Base-by-base conservation (phyloP, 1,140 invertebrate species). In the Diorhabda sublineata region DNA sequence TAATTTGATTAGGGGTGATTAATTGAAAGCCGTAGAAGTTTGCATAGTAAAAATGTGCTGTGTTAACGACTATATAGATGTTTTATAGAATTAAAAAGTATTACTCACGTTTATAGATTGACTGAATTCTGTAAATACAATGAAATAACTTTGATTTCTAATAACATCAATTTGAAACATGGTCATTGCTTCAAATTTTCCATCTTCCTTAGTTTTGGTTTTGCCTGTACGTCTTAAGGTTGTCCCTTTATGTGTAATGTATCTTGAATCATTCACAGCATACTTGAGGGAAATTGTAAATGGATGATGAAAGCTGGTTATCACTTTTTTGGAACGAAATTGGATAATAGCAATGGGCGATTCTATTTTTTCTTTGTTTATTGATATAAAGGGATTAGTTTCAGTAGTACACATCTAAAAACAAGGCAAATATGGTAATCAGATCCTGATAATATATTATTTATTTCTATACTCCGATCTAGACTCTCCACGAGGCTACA, bases 371-470 rank as follows among this genome's bases (percentile, higher is more conserved):
- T 66, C 61, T 5, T 69, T 69, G 11, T 67, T 45, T 4, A 67
- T 57, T 42, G 42, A 69, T 66, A 64, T 71, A 59, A 66, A 71
- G 6, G 69, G 69, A 65, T 73, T 73, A 45, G 62, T 65, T 41
- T 44, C 5, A 42, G 41, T 64, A 4, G 67, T 57, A 62, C 72
- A 73, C 64, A 73, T 11, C 72, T 73, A 56, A 44, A 67, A 57
- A 60, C 26, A 2, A 60, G 6, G 26, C 26, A 26, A 26, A 26
- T 26, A 26, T 26, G 26, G 0, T 26, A 26, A 1, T 26, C 26
- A 26, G 26, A 26, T 26, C 26, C 26, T 26, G 26, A 1, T 26
- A 26, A 26, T 26, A 26, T 26, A 26, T 26, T 26, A 26, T 26
- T 26, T 26, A 26, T 26, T 1, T 26, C 26, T 26, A 26, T 26